Base-by-base conservation (phyloP, 2,888 invertebrate species). In the Drosophila stalkeri region DNA sequence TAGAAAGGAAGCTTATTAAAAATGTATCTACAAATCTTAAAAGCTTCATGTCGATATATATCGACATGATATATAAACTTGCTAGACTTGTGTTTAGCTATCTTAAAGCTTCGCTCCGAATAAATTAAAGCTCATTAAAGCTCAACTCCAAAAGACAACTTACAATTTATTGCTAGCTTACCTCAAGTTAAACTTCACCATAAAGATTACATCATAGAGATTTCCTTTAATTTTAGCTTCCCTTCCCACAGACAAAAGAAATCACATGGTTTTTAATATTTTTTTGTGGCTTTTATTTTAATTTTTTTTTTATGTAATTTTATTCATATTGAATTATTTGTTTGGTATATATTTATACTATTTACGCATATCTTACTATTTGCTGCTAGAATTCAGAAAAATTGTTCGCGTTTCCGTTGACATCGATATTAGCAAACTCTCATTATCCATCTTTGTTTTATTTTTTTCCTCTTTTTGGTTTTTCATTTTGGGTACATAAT, bases 271-370 rank as follows among this genome's bases (percentile, higher is more conserved):
- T 18, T 44, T 47, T 6, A 20, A 33, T 55, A 57, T 33, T 54
- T 61, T 41, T 51, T 78, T 54, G 49, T 63, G 46, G 49, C 6
- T 55, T 57, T 77, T 65, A 37, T 67, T 72, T 37, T 37, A 4
- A 7, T 14, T 39, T 39, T 7, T 14, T 14, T 80, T 67, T 11
- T 47, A 76, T 71, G 75, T 75, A 85, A 74, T 52, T 89, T 82
- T 81, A 84, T 86, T 79, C 61, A 85, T 89, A 86, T 71, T 81
- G 66, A 77, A 66, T 77, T 74, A 78, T 84, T 86, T 79, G 66
- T 75, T 72, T 55, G 70, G 68, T 89, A 75, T 82, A 81, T 66
- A 86, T 86, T 89, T 81, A 88, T 62, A 77, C 82, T 88, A 88
- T 86, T 74, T 72, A 72, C 84, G 84, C 81, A 88, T 86, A 74